Evolutionary conservation across 2,113 vertebrate genomes (phyloP), one percentile per base, ranked within the genome.

Genomic region (Larimichthys crocea): DNA sequence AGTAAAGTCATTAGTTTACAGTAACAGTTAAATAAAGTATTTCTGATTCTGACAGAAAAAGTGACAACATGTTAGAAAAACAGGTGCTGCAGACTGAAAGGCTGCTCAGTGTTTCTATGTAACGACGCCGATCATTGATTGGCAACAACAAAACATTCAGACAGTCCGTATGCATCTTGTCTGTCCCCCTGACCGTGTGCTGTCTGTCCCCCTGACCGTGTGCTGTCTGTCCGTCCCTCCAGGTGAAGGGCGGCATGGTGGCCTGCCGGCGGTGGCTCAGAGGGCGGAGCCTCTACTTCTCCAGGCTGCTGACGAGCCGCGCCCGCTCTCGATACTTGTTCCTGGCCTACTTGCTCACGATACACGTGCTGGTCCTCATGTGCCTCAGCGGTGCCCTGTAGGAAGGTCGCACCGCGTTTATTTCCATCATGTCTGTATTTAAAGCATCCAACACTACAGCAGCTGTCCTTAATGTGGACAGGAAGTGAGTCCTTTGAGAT

Each of bases 231-330:
- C 8, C 26, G 42, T 46, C 0, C 10, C 86, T 70, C 40, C 93
- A 98, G 97, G 86, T 97, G 86, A 96, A 94, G 89, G 95, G 96
- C 26, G 95, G 96, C 61, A 86, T 94, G 64, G 92, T 94, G 69
- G 93, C 93, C 22, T 89, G 96, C 44, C 93, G 93, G 2, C 95
- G 96, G 11, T 97, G 96, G 97, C 82, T 98, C 64, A 92, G 96
- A 1, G 96, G 97, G 2, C 82, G 96, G 81, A 97, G 97, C 79
- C 93, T 97, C 42, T 97, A 96, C 93, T 97, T 96, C 87, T 96
- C 96, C 59, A 95, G 96, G 87, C 89, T 97, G 90, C 88, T 98
- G 93, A 96, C 95, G 0, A 92, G 96, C 48, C 93, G 96, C 59
- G 93, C 94, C 11, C 96, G 96, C 77, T 96, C 96, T 12, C 96